Base-by-base conservation (phyloP, 2,797 vertebrate species). In the Steatocranus sp. region DNA sequence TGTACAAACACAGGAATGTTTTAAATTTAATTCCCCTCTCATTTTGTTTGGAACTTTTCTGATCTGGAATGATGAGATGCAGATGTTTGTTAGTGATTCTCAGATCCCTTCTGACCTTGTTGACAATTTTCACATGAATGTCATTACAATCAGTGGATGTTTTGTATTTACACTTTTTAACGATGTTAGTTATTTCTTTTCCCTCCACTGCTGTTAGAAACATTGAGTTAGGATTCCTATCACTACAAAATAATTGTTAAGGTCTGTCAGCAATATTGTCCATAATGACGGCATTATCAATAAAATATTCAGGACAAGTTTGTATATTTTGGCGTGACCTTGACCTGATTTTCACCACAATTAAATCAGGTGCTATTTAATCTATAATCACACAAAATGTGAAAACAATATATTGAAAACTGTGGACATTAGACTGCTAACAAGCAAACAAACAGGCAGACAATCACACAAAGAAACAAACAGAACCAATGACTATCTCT, bases 361-460 rank as follows among this genome's bases (percentile, higher is more conserved):
- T 56, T 4, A 11, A 58, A 34, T 58, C 30, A 58, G 17, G 2
- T 58, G 25, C 15, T 30, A 30, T 30, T 56, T 56, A 17, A 17
- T 56, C 53, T 0, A 18, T 30, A 56, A 30, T 56, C 27, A 18
- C 53, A 30, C 8, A 56, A 56, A 56, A 56, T 56, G 27, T 30
- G 1, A 56, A 17, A 30, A 30, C 0, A 0, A 30, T 58, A 7
- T 58, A 34, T 58, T 58, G 9, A 0, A 58, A 58, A 34, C 30
- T 34, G 54, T 58, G 9, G 9, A 58, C 54, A 58, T 32, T 11
- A 58, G 30, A 58, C 54, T n/a, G 54, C 17, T 58, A 58, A 34
- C 1, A n/a, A 32, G 54, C 17, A 58, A 34, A 0, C 1, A 58
- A 58, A 58, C 3, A 7, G 27, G 32, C 54, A 58, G 2, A 58